These are phyloP conservation scores for Rhegmatorhina hoffmannsi DNA, from an alignment of 2,113 vertebrate species.

Conservation along the genomic window DNA sequence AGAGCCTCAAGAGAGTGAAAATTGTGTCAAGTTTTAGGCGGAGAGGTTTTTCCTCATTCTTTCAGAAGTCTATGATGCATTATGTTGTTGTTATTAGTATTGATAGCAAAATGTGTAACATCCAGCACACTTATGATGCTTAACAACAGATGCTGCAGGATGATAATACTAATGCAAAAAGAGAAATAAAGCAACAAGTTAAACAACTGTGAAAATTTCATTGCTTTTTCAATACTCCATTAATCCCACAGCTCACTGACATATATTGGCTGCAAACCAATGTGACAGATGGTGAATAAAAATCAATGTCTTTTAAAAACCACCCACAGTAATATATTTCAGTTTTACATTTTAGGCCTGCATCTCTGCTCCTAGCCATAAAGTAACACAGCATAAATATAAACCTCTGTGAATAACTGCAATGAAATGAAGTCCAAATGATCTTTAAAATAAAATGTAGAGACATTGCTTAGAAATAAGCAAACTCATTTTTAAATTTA, in stretches of 20 bases:
- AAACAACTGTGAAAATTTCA: neutral
- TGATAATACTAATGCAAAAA: neutral
- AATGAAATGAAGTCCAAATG: neutral
- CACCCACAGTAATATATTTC: neutral
- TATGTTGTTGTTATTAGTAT: neutral
- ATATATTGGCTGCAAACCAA: neutral
- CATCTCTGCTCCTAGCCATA: neutral
- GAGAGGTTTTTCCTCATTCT: neutral
- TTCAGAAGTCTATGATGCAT: neutral
- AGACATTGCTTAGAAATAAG: neutral
- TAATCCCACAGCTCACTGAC: conserved; percentile 12
- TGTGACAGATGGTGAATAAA: conserved; percentile 15
- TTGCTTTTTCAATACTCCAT: neutral
- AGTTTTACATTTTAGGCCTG: neutral
- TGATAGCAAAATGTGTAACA: neutral
- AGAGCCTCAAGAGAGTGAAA: neutral
- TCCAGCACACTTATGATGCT: neutral
- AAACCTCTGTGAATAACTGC: neutral
- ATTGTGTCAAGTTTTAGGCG: neutral
- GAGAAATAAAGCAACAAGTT: conserved; percentile 14
- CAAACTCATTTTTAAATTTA: neutral
- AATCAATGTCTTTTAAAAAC: conserved; percentile 15
- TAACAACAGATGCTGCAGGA: neutral
- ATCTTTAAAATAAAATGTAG: neutral
- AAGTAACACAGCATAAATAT: neutral